Evolutionary conservation across 2,888 invertebrate species (phyloP).

Genomic region (Nemapogon koenigi): DNA sequence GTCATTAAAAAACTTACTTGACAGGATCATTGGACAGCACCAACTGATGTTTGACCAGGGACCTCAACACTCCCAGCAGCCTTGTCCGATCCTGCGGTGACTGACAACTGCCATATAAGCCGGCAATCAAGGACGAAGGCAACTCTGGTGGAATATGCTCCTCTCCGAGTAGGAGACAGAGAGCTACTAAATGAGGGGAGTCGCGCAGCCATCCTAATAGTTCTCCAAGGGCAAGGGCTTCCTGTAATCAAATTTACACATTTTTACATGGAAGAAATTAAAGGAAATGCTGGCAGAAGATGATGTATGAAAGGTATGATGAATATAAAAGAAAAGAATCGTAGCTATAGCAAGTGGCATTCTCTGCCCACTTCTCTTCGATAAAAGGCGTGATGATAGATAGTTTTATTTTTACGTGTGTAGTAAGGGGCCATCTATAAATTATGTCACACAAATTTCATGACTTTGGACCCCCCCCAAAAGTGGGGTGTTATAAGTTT

Average conservation of each 20-base stretch:
- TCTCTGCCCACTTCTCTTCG: too few relatives aligned
- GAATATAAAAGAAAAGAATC: too few relatives aligned
- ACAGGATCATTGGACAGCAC: conserved; percentile 44
- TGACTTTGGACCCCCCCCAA: too few relatives aligned
- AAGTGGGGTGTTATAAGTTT: too few relatives aligned
- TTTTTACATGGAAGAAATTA: too few relatives aligned
- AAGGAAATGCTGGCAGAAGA: too few relatives aligned
- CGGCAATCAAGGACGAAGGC: conserved; percentile 40
- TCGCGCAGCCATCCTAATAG: conserved; percentile 54
- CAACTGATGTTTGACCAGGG: conserved; percentile 50
- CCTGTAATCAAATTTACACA: conserved; percentile 27
- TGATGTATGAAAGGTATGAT: too few relatives aligned
- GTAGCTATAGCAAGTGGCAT: too few relatives aligned
- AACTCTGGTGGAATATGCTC: conserved; percentile 43
- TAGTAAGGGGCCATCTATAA: too few relatives aligned
- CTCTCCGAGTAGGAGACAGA: conserved; percentile 51
- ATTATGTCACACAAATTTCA: too few relatives aligned
- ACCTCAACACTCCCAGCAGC: conserved; percentile 41
- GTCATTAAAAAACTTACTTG: conserved; percentile 36
- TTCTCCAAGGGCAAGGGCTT: conserved; percentile 47
- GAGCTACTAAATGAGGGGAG: conserved; percentile 48
- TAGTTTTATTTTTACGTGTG: too few relatives aligned
- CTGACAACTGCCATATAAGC: conserved; percentile 49
- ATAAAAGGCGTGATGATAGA: too few relatives aligned
- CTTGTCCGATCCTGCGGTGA: conserved; percentile 36